phyloP scores from a whole-genome alignment of 2,888 invertebrate species.

The Xanthia icteritia region DNA sequence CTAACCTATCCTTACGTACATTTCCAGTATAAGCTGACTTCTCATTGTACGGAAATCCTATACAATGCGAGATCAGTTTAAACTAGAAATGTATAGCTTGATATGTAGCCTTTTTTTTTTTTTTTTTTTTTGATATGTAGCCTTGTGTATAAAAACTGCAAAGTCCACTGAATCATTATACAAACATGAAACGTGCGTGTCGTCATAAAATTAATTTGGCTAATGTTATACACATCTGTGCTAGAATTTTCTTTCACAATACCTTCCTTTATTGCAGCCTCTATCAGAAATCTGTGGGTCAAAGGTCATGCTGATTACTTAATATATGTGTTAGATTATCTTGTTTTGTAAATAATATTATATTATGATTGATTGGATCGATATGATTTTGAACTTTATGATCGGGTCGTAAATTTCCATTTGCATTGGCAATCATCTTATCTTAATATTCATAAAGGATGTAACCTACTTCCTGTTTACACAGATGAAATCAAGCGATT shows the following conservation, averaged over 20 bases:
- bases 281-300: slow-evolving; percentile 38
- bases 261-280: slow-evolving; percentile 22
- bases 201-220: slow-evolving; percentile 27
- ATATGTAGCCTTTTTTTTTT: no score
- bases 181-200: slow-evolving; percentile 33
- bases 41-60: no score
- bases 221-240: slow-evolving; percentile 42
- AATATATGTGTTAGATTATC: slow-evolving; percentile 36
- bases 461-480: slow-evolving; percentile 23
- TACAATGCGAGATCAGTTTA: no score
- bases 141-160: slow-evolving; percentile 15
- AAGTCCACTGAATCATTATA: slow-evolving; percentile 2
- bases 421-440: slow-evolving; percentile 11
- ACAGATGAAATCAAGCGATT: slow-evolving; percentile 19
- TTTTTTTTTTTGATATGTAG: no score
- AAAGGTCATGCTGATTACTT: slow-evolving; percentile 35
- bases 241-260: slow-evolving; percentile 58
- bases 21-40: no score
- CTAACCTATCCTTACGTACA: slow-evolving; percentile 4
- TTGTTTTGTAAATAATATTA: slow-evolving; percentile 29
- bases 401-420: slow-evolving; percentile 6
- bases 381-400: slow-evolving; percentile 5
- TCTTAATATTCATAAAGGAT: slow-evolving; percentile 7
- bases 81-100: no score
- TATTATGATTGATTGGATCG: not conserved